phyloP scores from a whole-genome alignment of 2,888 invertebrate genomes.

The Ecliptopera silaceata region DNA sequence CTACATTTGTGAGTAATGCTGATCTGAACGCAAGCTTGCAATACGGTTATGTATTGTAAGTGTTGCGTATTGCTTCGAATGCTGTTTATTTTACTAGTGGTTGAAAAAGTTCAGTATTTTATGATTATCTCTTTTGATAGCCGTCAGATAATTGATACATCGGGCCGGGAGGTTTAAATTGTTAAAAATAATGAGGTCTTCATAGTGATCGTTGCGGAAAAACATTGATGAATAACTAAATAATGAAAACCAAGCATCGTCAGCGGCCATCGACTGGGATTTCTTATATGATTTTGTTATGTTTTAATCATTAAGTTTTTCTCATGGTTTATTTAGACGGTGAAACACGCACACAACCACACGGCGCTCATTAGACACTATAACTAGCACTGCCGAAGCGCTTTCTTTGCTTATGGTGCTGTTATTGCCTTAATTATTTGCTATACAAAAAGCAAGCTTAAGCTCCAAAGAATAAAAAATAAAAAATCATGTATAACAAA shows the following conservation, averaged over 20 bases:
- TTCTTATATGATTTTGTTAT: constrained; percentile 36
- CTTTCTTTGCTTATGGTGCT: constrained; percentile 62
- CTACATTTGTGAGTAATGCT: background rate
- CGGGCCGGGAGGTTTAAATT: constrained; percentile 50
- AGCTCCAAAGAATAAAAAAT: background rate
- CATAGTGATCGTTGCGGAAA: constrained; percentile 46
- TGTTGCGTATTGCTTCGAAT: too few relatives aligned
- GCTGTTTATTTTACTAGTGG: background rate
- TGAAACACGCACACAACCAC: constrained; percentile 77
- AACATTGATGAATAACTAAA: constrained; percentile 41
- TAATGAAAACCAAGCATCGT: constrained; percentile 36
- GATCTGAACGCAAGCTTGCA: background rate
- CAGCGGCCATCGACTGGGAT: constrained; percentile 57
- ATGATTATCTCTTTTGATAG: constrained; percentile 23
- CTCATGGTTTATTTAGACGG: constrained; percentile 68
- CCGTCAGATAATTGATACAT: constrained; percentile 41
- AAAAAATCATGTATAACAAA: background rate
- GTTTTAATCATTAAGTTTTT: constrained; percentile 45
- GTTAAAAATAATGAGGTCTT: constrained; percentile 67
- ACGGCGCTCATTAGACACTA: constrained; percentile 47
- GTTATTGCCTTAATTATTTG: constrained; percentile 29
- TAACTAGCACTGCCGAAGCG: constrained; percentile 56
- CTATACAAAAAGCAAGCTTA: constrained; percentile 16
- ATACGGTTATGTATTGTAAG: background rate
- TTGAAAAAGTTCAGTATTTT: background rate